Base-by-base conservation (phyloP, 2,797 vertebrate species). In the Sebastes itinus region DNA sequence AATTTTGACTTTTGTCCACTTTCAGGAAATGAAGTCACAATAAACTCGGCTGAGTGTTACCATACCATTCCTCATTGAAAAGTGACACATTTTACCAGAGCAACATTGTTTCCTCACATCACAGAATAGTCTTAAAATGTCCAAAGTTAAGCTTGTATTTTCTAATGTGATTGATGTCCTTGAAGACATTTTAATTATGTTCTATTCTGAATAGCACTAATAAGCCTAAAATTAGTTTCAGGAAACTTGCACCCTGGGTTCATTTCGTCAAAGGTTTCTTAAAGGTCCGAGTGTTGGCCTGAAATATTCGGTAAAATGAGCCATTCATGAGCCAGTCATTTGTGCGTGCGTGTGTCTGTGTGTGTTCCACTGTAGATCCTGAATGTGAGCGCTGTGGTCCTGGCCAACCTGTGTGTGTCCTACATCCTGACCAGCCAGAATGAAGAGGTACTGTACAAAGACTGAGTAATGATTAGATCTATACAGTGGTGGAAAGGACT, bases 391-490 rank as follows among this genome's bases (percentile, higher is more conserved):
- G 98, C 98, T 1, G 96, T 98, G 67, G 98, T 99, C 58, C 91
- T 99, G 85, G 98, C 98, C 67, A 99, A 99, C 93, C 96, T 99
- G 70, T 99, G 98, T 0, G 98, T 99, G 69, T 98, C 98, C 54
- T 99, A 99, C 91, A 98, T 99, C 88, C 97, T 99, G 97, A 99
- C 97, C 2, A 98, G 95, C 91, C 98, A 99, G 85, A 99, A 99
- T 2, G 97, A 99, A 90, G 97, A 98, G 96, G 96, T 97, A 83
- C 52, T 10, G 8, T 42, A 28, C 27, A 30, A 8, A 38, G 49
- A 54, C 20, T 16, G 56, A 59, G 22, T 55, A 11, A 22, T 55
- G 10, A 22, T 55, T 23, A 4, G 54, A 23, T 56, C 0, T 56
- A 56, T 23, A 23, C 22, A 12, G 22, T 56, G 54, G 54, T 56